Base-by-base conservation (phyloP, 2,797 vertebrate genomes). In the Harpagifer antarcticus region DNA sequence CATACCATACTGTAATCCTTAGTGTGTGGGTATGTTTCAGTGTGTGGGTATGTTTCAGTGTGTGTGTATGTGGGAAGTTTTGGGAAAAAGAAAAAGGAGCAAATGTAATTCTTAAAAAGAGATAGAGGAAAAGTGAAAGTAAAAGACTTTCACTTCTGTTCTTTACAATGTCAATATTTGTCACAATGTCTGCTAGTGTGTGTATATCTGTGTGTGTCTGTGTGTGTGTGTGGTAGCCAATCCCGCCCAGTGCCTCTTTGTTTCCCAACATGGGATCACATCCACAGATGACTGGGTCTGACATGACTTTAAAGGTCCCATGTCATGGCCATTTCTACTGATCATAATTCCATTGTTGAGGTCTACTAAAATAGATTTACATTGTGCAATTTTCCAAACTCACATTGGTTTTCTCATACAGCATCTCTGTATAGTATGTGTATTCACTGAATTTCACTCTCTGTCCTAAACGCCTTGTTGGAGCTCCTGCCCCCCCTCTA, bases 201-300 rank as follows among this genome's bases (percentile, higher is more conserved):
- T 60, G 47, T 56, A 0, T 40, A 43, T 64, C 69, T 59, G 76
- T 55, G 56, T 37, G 48, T 70, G 63, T 61, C n/a, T 48, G 64
- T 69, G 69, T 43, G 68, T 43, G 68, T 64, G 56, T 63, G 76
- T 55, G 60, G 59, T 45, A 59, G 61, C 33, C 43, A 19, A 77
- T 81, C 83, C 83, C 59, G 23, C 68, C 79, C 69, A 76, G 19
- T 40, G 45, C 71, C 50, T 82, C 69, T 87, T 83, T 85, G 78
- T 91, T 88, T 83, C 79, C 84, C 78, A 77, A 88, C 83, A 86
- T 77, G 71, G 84, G 78, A 83, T 91, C 82, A 79, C 72, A 79
- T 60, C 72, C 53, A 4, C 66, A 70, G 77, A 67, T 76, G 77
- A 80, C 64, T 58, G 76, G 23, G 42, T 27, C 67, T 77, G 72